Conservation (phyloP, 2,113 vertebrate species). For the Peromyscus leucopus region DNA sequence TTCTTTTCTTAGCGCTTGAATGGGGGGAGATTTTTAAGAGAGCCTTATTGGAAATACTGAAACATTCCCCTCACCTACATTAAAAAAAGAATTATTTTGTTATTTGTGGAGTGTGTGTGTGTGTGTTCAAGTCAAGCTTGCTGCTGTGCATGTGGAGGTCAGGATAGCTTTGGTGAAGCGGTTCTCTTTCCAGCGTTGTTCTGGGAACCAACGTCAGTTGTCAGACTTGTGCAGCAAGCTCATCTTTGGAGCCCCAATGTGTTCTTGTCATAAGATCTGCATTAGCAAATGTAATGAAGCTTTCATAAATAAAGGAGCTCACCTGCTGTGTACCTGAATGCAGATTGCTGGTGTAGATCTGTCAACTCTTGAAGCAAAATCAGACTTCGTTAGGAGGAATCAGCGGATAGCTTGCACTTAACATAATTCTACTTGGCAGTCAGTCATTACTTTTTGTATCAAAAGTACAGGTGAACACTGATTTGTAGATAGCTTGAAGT, state of each 20-base stretch:
- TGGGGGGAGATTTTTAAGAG: neutral
- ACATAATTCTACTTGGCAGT: slow-evolving; percentile 16
- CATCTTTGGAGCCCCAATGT: neutral
- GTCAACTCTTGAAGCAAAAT: slow-evolving; percentile 13
- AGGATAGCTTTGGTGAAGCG: neutral
- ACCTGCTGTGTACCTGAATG: neutral
- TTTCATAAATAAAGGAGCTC: neutral
- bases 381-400: neutral
- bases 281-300: neutral
- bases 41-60: neutral
- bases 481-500: neutral
- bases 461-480: slow-evolving; percentile 8
- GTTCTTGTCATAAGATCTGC: slow-evolving; percentile 16
- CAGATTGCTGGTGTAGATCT: neutral
- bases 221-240: neutral
- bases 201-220: neutral
- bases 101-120: neutral
- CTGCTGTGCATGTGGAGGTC: too few species aligned
- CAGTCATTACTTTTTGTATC: neutral
- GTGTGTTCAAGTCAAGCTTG: neutral
- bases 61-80: neutral
- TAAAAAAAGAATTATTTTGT: neutral
- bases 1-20: slow-evolving; percentile 1
- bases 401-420: neutral
- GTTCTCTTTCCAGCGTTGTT: neutral